Percentiles rank a stretch among this genome's conserved stretches.
These are phyloP conservation scores for Geococcyx californianus DNA, from an alignment of 2,113 vertebrate genomes.

Conservation along the genomic window DNA sequence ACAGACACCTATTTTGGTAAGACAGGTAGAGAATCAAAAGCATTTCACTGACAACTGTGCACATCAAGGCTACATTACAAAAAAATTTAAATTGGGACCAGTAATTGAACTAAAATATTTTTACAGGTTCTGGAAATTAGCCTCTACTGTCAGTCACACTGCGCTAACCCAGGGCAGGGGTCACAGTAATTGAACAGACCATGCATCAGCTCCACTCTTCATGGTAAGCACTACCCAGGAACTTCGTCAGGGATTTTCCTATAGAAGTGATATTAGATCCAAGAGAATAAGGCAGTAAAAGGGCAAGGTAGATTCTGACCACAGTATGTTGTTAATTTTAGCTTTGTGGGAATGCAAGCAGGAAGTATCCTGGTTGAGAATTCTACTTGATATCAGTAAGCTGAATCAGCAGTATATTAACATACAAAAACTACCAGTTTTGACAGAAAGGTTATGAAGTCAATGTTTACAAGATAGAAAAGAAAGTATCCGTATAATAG, in stretches of 20 bases:
- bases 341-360: background rate
- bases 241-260: background rate
- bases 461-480: background rate
- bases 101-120: background rate
- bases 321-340: background rate
- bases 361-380: background rate
- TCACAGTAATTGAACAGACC: background rate
- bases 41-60: background rate
- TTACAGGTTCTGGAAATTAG: background rate
- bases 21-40: slow-evolving; percentile 7
- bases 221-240: background rate
- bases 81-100: background rate
- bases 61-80: background rate
- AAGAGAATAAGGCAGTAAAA: background rate
- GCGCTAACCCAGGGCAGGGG: background rate
- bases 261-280: background rate
- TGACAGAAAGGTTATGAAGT: background rate
- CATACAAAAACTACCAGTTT: background rate
- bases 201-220: background rate
- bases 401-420: background rate
- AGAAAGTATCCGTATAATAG: background rate
- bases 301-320: background rate
- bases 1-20: background rate
- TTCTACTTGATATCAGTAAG: background rate
- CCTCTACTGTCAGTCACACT: background rate